Conservation (phyloP, 2,113 vertebrate species). For the Empidonax traillii region DNA sequence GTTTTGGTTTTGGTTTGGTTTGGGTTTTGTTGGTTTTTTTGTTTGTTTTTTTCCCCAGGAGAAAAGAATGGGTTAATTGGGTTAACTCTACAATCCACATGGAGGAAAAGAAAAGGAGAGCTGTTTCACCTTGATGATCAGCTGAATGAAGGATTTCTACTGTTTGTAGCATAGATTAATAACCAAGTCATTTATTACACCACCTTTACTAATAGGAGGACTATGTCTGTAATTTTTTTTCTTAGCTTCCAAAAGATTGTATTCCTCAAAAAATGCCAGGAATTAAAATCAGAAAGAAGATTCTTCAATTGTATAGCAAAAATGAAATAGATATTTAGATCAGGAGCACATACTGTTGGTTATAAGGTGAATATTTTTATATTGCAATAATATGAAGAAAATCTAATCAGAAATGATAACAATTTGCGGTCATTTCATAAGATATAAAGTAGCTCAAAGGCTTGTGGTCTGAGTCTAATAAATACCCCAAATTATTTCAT, state of each 20-base stretch:
- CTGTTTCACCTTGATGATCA: not conserved
- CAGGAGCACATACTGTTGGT: not conserved
- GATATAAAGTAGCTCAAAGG: not conserved
- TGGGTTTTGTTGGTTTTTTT: not conserved
- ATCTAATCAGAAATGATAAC: not conserved
- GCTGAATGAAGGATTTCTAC: not conserved
- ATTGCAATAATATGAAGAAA: not conserved
- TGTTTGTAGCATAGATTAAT: not conserved
- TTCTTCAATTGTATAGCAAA: not conserved
- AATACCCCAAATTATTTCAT: not conserved
- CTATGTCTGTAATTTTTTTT: not conserved
- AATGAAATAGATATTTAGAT: not conserved
- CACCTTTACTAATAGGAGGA: not conserved
- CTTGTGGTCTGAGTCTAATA: not conserved
- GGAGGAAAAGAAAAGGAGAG: not conserved
- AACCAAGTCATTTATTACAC: not conserved
- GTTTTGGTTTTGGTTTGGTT: too few species aligned
- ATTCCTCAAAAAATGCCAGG: not conserved
- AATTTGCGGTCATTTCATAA: not conserved
- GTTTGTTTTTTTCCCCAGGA: not conserved
- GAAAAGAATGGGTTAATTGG: not conserved
- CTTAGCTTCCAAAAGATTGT: not conserved
- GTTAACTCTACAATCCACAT: not conserved
- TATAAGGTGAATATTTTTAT: not conserved
- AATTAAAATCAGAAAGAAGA: not conserved